Conservation (phyloP, 2,888 invertebrate species). For the Zygogramma bicolorata region DNA sequence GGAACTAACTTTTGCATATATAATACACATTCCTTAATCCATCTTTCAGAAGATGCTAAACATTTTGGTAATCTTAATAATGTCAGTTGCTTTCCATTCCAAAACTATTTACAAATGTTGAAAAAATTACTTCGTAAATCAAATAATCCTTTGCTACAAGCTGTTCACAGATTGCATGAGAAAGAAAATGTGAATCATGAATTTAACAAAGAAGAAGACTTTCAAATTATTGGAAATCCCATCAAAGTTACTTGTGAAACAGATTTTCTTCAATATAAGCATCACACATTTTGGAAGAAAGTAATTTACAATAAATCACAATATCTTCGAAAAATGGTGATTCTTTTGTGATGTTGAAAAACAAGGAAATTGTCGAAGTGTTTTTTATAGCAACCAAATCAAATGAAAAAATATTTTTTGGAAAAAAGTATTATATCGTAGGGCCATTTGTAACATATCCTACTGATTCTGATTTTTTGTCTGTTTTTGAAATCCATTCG, state of each 20-base stretch:
- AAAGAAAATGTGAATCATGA: slow-evolving; percentile 17
- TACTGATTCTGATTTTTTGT: slow-evolving; percentile 18
- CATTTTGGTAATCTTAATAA: slow-evolving; percentile 24
- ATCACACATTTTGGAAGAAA: slow-evolving; percentile 5
- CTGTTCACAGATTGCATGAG: slow-evolving; percentile 23
- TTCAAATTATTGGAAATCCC: slow-evolving; percentile 7
- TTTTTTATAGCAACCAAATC: slow-evolving; percentile 10
- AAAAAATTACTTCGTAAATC: slow-evolving; percentile 27
- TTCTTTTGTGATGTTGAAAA: not conserved
- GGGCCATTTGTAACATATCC: slow-evolving; percentile 17
- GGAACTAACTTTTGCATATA: slow-evolving; percentile 26
- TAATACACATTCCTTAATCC: slow-evolving; percentile 30
- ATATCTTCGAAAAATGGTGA: slow-evolving; percentile 3
- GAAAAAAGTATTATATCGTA: slow-evolving; percentile 15
- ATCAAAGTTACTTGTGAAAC: not conserved
- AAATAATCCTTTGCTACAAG: slow-evolving; percentile 30
- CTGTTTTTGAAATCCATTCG: slow-evolving; percentile 15
- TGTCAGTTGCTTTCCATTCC: slow-evolving; percentile 31
- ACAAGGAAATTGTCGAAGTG: slow-evolving; percentile 7
- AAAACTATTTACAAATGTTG: slow-evolving; percentile 32
- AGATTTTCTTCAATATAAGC: slow-evolving; percentile 5
- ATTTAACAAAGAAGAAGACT: slow-evolving; percentile 7
- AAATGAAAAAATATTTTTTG: slow-evolving; percentile 3
- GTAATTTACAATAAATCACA: slow-evolving; percentile 1
- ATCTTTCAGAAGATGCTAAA: slow-evolving; percentile 28